Evolutionary conservation across 1,140 invertebrate species (phyloP).

Genomic region (Piezodorus guildinii): DNA sequence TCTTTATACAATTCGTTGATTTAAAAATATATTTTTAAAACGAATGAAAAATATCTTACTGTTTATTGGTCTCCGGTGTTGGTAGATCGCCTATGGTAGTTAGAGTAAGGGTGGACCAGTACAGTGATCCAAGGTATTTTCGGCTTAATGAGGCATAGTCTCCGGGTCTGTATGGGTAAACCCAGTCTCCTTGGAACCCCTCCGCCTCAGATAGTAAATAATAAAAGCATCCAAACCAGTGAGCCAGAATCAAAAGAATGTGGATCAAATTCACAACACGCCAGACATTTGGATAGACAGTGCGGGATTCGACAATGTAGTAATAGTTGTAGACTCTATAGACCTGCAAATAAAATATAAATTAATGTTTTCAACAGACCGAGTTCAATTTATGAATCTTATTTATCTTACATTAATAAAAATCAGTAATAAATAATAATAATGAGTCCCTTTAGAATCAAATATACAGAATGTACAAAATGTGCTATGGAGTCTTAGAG

Average conservation of each 20-base stretch:
- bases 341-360: slow-evolving; percentile 43
- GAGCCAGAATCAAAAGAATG: slow-evolving; percentile 84
- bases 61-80: slow-evolving; percentile 84
- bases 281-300: slow-evolving; percentile 91
- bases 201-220: slow-evolving; percentile 86
- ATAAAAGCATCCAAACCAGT: slow-evolving; percentile 97
- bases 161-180: slow-evolving; percentile 75
- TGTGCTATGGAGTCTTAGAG: too few relatives aligned
- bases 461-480: too few relatives aligned
- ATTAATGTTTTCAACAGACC: background rate
- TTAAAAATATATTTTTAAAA: too few relatives aligned
- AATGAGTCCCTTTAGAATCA: too few relatives aligned
- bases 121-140: slow-evolving; percentile 87
- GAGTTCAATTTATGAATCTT: too few relatives aligned
- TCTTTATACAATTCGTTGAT: too few relatives aligned
- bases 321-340: slow-evolving; percentile 87
- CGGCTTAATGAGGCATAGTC: slow-evolving; percentile 76
- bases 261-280: slow-evolving; percentile 90
- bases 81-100: slow-evolving; percentile 92
- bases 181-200: slow-evolving; percentile 68
- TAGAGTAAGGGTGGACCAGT: slow-evolving; percentile 93
- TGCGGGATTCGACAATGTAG: slow-evolving; percentile 90
- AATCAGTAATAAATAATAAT: too few relatives aligned
- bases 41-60: slow-evolving; percentile 50
- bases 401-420: too few relatives aligned